These are phyloP conservation scores for Lucinisca nassula DNA, from an alignment of 2,888 invertebrate genomes.

Conservation along the genomic window DNA sequence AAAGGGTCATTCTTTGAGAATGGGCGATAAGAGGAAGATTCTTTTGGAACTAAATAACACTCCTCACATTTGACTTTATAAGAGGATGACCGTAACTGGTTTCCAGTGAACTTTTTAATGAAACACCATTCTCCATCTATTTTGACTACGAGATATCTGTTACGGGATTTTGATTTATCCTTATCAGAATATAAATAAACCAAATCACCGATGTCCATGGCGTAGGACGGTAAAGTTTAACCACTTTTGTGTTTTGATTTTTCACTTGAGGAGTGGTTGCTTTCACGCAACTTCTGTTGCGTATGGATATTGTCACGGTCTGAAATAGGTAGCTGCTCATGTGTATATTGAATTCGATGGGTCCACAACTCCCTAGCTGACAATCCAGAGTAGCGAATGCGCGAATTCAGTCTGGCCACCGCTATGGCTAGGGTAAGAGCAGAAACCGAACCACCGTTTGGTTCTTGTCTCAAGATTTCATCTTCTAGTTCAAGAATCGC, in stretches of 20 bases:
- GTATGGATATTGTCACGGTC: slow-evolving; percentile 56
- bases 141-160: slow-evolving; percentile 59
- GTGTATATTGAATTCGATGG: slow-evolving; percentile 69
- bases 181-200: slow-evolving; percentile 58
- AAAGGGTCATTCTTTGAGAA: too few species aligned
- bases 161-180: slow-evolving; percentile 47
- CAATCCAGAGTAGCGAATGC: slow-evolving; percentile 64
- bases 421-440: too few species aligned
- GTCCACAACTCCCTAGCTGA: slow-evolving; percentile 70
- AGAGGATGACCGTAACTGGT: slow-evolving; percentile 53
- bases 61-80: slow-evolving; percentile 62
- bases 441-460: slow-evolving; percentile 35
- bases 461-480: slow-evolving; percentile 69
- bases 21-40: too few species aligned
- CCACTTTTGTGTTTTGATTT: slow-evolving; percentile 49
- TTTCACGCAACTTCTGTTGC: slow-evolving; percentile 41
- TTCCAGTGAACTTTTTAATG: slow-evolving; percentile 61
- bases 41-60: slow-evolving; percentile 60
- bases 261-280: slow-evolving; percentile 66
- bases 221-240: background rate
- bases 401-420: slow-evolving; percentile 59
- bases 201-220: slow-evolving; percentile 57
- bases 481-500: slow-evolving; percentile 74
- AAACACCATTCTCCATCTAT: slow-evolving; percentile 59
- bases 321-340: slow-evolving; percentile 56